These are phyloP conservation scores for Blastobasis lacticolella DNA, from an alignment of 2,888 invertebrate genomes.

Conservation along the genomic window DNA sequence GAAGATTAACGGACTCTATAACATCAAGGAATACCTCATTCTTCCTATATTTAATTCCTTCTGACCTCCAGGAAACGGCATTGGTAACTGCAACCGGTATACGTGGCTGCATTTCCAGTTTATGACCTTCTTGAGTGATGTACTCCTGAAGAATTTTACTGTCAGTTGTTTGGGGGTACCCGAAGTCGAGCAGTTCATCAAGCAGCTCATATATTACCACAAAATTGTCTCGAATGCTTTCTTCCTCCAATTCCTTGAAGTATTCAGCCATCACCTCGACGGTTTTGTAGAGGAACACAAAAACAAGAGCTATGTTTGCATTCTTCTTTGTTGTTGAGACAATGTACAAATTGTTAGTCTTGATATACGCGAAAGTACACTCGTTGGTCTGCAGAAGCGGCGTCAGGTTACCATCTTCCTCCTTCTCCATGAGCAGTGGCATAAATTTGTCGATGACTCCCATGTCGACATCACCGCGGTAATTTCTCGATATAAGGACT, in stretches of 20 bases:
- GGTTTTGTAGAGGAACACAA: slow-evolving; percentile 96
- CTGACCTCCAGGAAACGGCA: slow-evolving; percentile 98
- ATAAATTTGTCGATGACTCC: slow-evolving; percentile 98
- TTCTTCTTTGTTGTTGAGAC: slow-evolving; percentile 97
- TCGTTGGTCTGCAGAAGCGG: slow-evolving; percentile 92
- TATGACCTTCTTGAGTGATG: slow-evolving; percentile 98
- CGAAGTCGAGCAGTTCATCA: slow-evolving; percentile 98
- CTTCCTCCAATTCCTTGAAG: slow-evolving; percentile 98
- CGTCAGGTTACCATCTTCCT: slow-evolving; percentile 94
- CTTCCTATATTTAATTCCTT: slow-evolving; percentile 98
- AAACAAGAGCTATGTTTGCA: slow-evolving; percentile 95
- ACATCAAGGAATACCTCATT: slow-evolving; percentile 99
- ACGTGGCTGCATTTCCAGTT: slow-evolving; percentile 94
- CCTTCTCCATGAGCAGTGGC: slow-evolving; percentile 97
- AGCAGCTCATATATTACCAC: slow-evolving; percentile 98
- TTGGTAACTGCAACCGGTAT: slow-evolving; percentile 99
- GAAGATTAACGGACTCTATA: slow-evolving; percentile 96
- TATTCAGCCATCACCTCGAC: slow-evolving; percentile 98
- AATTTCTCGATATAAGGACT: slow-evolving; percentile 97
- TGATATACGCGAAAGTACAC: slow-evolving; percentile 96
- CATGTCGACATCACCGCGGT: slow-evolving; percentile 97
- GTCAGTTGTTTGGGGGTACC: slow-evolving; percentile 98
- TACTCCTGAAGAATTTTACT: slow-evolving; percentile 98
- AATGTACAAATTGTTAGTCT: slow-evolving; percentile 97
- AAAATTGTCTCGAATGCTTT: slow-evolving; percentile 98